Evolutionary conservation across 2,113 vertebrate species (phyloP).

Genomic region (Xyrauchen texanus): DNA sequence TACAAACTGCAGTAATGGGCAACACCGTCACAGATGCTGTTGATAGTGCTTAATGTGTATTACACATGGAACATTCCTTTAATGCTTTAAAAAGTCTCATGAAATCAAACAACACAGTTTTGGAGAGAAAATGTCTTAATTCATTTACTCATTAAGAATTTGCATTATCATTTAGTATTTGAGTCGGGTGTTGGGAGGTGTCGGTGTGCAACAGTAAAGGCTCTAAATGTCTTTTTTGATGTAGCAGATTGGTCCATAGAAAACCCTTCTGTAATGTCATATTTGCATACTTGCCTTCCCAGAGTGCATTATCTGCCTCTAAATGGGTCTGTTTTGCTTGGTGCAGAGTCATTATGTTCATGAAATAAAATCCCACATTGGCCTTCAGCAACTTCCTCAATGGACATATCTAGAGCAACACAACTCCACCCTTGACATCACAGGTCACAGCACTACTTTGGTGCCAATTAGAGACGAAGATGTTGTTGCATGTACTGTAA

Average conservation of each 20-base stretch:
- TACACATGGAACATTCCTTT: too few relatives aligned
- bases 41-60: too few relatives aligned
- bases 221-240: slow-evolving; percentile 57
- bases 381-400: slow-evolving; percentile 61
- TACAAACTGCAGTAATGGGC: too few relatives aligned
- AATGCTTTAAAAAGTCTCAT: too few relatives aligned
- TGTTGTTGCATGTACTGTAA: slow-evolving; percentile 3
- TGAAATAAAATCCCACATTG: slow-evolving; percentile 69
- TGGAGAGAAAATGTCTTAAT: too few relatives aligned
- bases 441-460: slow-evolving; percentile 1
- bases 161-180: slow-evolving; percentile 3
- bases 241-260: slow-evolving; percentile 60
- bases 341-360: slow-evolving; percentile 61
- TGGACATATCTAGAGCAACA: slow-evolving; percentile 56
- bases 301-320: slow-evolving; percentile 59
- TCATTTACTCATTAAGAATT: not conserved
- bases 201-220: not conserved
- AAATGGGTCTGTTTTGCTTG: slow-evolving; percentile 46
- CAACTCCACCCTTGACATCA: slow-evolving; percentile 16
- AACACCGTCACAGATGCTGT: too few relatives aligned
- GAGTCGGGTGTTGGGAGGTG: not conserved
- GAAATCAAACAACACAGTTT: too few relatives aligned
- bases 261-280: slow-evolving; percentile 71
- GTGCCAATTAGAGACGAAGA: slow-evolving; percentile 40
- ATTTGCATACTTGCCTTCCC: slow-evolving; percentile 76